Conservation (phyloP, 2,113 vertebrate genomes). For the Corythaeola cristata region DNA sequence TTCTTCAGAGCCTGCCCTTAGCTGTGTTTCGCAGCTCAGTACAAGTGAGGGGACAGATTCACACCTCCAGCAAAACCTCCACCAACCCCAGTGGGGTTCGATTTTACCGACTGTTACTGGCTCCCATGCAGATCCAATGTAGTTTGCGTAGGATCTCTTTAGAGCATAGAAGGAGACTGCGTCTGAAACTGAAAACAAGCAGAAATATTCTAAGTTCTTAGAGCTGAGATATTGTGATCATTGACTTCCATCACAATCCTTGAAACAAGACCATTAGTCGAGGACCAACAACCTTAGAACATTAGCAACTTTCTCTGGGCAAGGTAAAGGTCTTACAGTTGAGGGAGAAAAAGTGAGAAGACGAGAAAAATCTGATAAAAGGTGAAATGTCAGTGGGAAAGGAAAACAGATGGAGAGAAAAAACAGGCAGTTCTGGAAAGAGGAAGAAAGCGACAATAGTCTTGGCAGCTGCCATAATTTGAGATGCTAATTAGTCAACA, state of each 20-base stretch:
- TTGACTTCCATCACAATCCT: background rate
- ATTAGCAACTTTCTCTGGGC: background rate
- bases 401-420: background rate
- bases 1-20: background rate
- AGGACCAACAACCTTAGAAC: background rate
- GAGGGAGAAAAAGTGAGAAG: background rate
- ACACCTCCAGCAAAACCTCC: background rate
- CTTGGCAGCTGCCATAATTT: background rate
- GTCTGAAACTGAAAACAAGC: background rate
- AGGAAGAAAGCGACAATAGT: background rate
- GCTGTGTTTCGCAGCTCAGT: background rate
- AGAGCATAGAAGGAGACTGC: background rate
- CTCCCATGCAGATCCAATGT: background rate
- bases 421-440: background rate
- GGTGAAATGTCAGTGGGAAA: background rate
- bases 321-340: background rate
- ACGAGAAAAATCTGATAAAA: background rate
- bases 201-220: background rate
- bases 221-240: background rate
- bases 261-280: background rate
- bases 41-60: background rate
- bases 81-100: background rate
- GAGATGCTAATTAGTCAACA: fast-evolving
- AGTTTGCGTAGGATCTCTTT: background rate
- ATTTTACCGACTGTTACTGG: background rate